A percentile compares a stretch with the other conserved stretches of the same genome.
phyloP scores from a whole-genome alignment of 1,140 invertebrate genomes.

The Kradibia gibbosae region DNA sequence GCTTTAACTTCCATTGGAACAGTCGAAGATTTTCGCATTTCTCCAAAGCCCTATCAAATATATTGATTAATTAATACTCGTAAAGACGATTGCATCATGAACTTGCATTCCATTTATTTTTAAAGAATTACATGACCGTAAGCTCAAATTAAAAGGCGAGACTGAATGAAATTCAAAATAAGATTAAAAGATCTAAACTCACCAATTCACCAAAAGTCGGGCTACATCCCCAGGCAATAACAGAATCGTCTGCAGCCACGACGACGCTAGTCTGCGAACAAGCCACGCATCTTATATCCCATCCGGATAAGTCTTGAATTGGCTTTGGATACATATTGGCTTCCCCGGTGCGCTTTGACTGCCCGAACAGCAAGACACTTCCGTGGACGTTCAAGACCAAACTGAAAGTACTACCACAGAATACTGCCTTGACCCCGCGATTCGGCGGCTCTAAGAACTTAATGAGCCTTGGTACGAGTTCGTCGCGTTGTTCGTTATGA shows the following conservation, averaged over 20 bases:
- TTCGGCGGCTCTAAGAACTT: conserved; percentile 90
- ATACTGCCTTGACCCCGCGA: conserved; percentile 84
- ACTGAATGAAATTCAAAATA: not conserved
- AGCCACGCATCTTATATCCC: conserved; percentile 89
- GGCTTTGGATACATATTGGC: conserved; percentile 98
- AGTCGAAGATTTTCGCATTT: conserved; percentile 89
- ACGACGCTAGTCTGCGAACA: conserved; percentile 87
- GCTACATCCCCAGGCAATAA: conserved; percentile 92
- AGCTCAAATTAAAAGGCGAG: not conserved
- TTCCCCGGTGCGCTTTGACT: conserved; percentile 92
- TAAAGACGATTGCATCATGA: not conserved
- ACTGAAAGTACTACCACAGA: conserved; percentile 90
- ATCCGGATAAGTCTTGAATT: conserved; percentile 91
- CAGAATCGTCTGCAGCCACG: conserved; percentile 89
- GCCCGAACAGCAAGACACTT: conserved; percentile 88
- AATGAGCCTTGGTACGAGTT: conserved; percentile 89
- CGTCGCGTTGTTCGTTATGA: conserved; percentile 92
- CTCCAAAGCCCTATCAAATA: conserved; percentile 83
- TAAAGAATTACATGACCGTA: not conserved
- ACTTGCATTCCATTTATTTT: conserved; percentile 19
- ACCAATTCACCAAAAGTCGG: conserved; percentile 94
- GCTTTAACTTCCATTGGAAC: conserved; percentile 91
- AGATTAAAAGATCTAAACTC: conserved; percentile 60
- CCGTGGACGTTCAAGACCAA: conserved; percentile 88
- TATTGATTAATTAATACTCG: not conserved